Conservation (phyloP, 2,113 vertebrate species). For the Thermophis baileyi region DNA sequence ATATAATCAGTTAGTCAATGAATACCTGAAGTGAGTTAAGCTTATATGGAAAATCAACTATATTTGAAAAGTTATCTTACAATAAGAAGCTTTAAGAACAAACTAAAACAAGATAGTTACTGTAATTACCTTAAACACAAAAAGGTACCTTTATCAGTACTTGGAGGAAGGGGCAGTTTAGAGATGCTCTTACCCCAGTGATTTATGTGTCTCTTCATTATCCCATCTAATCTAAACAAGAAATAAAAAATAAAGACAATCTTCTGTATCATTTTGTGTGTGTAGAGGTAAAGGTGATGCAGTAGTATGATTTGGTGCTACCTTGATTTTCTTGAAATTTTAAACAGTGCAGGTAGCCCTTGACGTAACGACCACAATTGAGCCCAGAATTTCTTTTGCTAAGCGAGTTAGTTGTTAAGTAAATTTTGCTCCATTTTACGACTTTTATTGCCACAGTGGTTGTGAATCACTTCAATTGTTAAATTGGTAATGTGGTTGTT, state of each 20-base stretch:
- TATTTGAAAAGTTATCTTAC: neutral
- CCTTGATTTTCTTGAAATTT: neutral
- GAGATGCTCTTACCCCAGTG: slow-evolving; percentile 39
- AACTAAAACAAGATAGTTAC: slow-evolving; percentile 16
- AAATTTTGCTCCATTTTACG: no score
- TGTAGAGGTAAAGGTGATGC: neutral
- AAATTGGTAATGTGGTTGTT: no score
- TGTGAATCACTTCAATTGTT: no score
- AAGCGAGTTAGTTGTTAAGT: no score
- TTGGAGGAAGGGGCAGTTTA: slow-evolving; percentile 28
- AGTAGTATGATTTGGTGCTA: neutral
- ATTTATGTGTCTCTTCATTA: slow-evolving; percentile 12
- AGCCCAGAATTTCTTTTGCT: neutral
- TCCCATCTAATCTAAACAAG: slow-evolving; percentile 32
- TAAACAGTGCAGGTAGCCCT: neutral
- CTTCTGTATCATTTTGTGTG: neutral
- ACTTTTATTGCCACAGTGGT: no score
- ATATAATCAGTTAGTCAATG: neutral
- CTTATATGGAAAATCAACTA: neutral
- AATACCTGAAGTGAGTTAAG: neutral
- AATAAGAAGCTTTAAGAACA: slow-evolving; percentile 1
- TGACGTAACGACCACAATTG: neutral
- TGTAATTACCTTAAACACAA: slow-evolving; percentile 29
- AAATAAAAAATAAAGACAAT: neutral
- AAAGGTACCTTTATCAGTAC: slow-evolving; percentile 33